Evolutionary conservation across 92 coral and sea anemone species (phyloP).

Genomic region (Parazoanthus atlanticus): DNA sequence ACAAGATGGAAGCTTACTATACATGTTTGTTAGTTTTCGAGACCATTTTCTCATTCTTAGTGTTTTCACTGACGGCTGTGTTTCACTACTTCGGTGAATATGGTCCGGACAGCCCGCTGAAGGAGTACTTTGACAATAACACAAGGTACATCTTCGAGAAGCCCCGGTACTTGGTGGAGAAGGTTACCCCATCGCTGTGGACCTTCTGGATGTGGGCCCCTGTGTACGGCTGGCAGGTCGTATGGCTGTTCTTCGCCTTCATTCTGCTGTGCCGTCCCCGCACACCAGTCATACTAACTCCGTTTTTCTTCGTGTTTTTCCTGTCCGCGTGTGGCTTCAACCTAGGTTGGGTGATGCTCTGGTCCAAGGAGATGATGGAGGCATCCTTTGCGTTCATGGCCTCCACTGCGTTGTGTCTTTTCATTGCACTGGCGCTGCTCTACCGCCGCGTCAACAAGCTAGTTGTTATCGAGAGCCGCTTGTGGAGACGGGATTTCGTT

Average conservation of each 20-base stretch:
- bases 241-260: constrained; percentile 78
- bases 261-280: constrained; percentile 73
- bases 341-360: constrained; percentile 81
- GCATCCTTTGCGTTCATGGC: constrained; percentile 75
- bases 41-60: constrained; percentile 68
- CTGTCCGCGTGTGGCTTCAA: constrained; percentile 79
- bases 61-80: constrained; percentile 76
- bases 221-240: constrained; percentile 84
- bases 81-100: constrained; percentile 84
- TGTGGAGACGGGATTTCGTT: constrained; percentile 71
- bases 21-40: constrained; percentile 68
- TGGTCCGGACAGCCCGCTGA: constrained; percentile 66
- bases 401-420: constrained; percentile 59
- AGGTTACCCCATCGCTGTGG: constrained; percentile 83
- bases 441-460: constrained; percentile 68
- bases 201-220: constrained; percentile 89
- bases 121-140: constrained; percentile 68
- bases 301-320: constrained; percentile 76
- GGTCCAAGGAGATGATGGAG: constrained; percentile 72
- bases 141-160: constrained; percentile 66
- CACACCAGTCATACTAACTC: constrained; percentile 73
- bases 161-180: constrained; percentile 53
- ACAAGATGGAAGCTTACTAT: constrained; percentile 42
- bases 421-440: constrained; percentile 67
- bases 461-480: constrained; percentile 58